These are phyloP conservation scores for Gasterosteus aculeatus DNA, from an alignment of 2,113 vertebrate genomes.

Conservation along the genomic window DNA sequence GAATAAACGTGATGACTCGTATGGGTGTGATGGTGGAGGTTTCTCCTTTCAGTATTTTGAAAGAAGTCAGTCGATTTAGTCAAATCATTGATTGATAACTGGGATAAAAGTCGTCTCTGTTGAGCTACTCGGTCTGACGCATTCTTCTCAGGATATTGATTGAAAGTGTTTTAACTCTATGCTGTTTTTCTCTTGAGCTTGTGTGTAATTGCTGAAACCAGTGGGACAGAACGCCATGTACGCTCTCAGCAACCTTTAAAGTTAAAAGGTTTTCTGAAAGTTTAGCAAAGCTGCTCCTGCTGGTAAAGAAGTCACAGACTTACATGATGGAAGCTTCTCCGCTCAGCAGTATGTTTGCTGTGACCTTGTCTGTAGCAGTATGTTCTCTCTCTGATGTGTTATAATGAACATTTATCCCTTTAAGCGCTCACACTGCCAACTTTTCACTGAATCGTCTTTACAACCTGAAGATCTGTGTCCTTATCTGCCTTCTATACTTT, in stretches of 20 bases:
- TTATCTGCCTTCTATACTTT: not conserved
- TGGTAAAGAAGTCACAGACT: not conserved
- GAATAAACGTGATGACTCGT: not conserved
- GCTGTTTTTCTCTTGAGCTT: not conserved
- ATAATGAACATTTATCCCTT: slow-evolving; percentile 3
- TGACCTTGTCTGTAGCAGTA: not conserved
- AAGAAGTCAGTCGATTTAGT: not conserved
- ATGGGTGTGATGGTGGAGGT: not conserved
- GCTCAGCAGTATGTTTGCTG: not conserved
- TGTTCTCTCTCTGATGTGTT: not conserved
- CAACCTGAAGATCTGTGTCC: not conserved
- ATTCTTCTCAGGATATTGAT: slow-evolving; percentile 30
- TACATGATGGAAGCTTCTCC: too few relatives aligned
- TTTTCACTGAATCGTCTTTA: not conserved
- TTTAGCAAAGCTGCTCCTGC: too few relatives aligned
- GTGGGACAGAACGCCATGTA: not conserved
- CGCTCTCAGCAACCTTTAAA: not conserved
- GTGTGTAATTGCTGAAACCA: slow-evolving; percentile 3
- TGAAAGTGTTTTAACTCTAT: slow-evolving; percentile 1
- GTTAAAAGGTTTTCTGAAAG: not conserved
- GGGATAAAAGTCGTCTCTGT: not conserved
- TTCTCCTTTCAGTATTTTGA: not conserved
- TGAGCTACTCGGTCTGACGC: not conserved
- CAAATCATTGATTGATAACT: not conserved
- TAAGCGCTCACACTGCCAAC: slow-evolving; percentile 26